Percentiles rank a stretch among this genome's conserved stretches.
Evolutionary conservation across 2,113 vertebrate species (phyloP).

Genomic region (Mus musculus): DNA sequence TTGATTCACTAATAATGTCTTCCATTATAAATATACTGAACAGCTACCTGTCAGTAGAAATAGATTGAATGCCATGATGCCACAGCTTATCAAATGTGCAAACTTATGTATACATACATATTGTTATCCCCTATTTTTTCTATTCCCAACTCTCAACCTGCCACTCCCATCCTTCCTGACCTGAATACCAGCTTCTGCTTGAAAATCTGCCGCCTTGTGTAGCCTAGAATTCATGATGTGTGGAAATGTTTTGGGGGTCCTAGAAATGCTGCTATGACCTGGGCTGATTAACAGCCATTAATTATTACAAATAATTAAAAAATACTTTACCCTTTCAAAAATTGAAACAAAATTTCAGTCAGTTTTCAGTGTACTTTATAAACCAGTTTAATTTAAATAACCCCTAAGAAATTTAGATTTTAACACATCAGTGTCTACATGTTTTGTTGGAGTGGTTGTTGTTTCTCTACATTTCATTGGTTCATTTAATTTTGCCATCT

Average conservation of each 20-base stretch:
- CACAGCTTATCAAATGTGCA: neutral
- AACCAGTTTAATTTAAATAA: conserved; percentile 10
- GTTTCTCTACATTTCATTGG: neutral
- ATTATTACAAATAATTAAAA: neutral
- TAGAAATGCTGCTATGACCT: neutral
- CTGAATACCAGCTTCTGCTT: neutral
- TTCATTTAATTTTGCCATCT: neutral
- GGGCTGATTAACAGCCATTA: neutral
- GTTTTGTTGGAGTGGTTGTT: neutral
- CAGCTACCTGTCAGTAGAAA: neutral
- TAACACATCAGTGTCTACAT: neutral
- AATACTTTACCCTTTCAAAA: neutral
- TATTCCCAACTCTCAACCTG: neutral
- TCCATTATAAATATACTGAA: neutral
- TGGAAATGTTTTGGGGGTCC: neutral
- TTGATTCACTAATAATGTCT: neutral
- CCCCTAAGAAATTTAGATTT: neutral
- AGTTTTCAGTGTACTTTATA: neutral
- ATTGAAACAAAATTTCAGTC: neutral
- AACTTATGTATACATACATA: neutral
- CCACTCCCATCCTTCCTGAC: neutral
- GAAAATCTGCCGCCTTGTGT: neutral
- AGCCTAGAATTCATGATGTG: neutral
- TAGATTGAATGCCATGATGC: neutral
- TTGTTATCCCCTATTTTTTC: neutral